Percentiles rank a stretch among this genome's conserved stretches.
Evolutionary conservation across 2,113 vertebrate species (phyloP).

Genomic region (Anser brachyrhynchus): DNA sequence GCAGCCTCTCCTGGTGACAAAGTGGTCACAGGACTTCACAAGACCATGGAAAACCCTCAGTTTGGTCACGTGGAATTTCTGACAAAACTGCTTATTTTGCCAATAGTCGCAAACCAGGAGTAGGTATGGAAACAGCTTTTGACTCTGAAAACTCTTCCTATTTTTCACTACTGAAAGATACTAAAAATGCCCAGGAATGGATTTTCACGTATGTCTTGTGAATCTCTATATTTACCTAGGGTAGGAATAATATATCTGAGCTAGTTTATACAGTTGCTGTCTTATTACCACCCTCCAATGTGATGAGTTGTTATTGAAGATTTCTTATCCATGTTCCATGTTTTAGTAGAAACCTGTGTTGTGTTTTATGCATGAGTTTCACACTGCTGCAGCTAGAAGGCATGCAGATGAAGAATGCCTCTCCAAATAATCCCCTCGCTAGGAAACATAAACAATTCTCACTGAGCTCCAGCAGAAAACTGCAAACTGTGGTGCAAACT

Average conservation of each 20-base stretch:
- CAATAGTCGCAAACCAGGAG: neutral
- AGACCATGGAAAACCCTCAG: neutral
- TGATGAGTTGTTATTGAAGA: neutral
- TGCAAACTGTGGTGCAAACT: neutral
- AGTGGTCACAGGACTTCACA: neutral
- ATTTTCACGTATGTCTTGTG: neutral
- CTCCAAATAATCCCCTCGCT: neutral
- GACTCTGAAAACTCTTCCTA: neutral
- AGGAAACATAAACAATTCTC: slow-evolving; percentile 10
- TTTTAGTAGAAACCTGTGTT: neutral
- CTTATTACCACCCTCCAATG: neutral
- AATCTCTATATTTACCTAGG: neutral
- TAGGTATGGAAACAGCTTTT: neutral
- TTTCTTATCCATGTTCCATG: neutral
- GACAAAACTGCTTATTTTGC: neutral
- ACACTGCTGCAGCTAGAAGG: neutral
- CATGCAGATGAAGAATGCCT: slow-evolving; percentile 4
- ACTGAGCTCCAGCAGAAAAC: slow-evolving; percentile 1
- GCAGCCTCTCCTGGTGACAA: neutral
- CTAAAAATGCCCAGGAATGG: neutral
- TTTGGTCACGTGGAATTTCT: neutral
- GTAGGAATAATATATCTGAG: neutral
- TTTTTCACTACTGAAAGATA: neutral
- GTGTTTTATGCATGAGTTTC: slow-evolving; percentile 19
- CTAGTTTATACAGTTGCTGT: neutral